Base-by-base conservation (phyloP, 1,140 invertebrate species). In the Coelopa frigida region DNA sequence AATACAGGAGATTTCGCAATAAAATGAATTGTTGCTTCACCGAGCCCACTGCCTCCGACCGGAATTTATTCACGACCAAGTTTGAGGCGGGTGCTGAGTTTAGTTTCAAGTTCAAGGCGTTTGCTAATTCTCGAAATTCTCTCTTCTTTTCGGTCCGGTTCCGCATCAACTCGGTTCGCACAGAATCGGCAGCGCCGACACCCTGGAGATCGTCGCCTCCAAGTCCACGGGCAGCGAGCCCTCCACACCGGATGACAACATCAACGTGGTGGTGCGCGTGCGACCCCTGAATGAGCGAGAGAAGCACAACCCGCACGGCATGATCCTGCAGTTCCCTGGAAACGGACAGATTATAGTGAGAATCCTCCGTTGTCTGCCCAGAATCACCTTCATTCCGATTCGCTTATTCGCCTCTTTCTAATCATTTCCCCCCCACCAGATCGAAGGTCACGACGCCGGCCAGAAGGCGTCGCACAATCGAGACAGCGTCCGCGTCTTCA, bases 191-290 rank as follows among this genome's bases (percentile, higher is more conserved):
- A 67, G 64, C 36, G 63, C 63, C 10, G 64, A 68, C 44, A 68
- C 64, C 4, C 37, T 67, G 46, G 64, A 68, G 57, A 58, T 68
- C 24, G 59, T 68, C 5, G 64, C 64, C 31, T 68, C 64, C 21
- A 67, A 67, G 12, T 68, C 64, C 8, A 62, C 41, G n/a, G 49
- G 52, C 22, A 67, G 63, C 43, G 63, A 68, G 39, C 65, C 63
- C 27, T 68, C 66, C 18, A 69, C 66, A 27, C 71, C 73, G n/a
- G 84, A 87, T 59, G 84, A 86, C 56, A 87, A 85, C 56, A 86
- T 87, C 44, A 86, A 85, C 64, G 84, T 88, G 12, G 83, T 85
- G 18, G 81, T 88, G 36, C 78, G 85, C 58, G 83, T 86, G 10
- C 73, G 85, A 36, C 85, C 85, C 3, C 56, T 87, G 4, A 84